Evolutionary conservation across 2,888 invertebrate genomes (phyloP).

Genomic region (Stenoptilia bipunctidactyla): DNA sequence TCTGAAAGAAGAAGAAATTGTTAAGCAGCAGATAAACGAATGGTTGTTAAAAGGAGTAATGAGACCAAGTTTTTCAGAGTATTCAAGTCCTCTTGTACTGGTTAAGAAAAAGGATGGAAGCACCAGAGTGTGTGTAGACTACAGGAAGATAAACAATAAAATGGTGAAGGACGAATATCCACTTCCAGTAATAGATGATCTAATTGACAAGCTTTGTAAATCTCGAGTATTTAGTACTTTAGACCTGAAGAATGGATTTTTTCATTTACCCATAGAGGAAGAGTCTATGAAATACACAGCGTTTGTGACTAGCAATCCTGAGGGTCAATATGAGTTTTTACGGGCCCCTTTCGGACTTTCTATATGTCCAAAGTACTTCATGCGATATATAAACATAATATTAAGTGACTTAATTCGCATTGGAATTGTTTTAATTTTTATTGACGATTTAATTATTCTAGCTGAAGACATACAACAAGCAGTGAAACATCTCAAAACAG

Average conservation of each 20-base stretch:
- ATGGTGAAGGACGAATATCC: constrained; percentile 27
- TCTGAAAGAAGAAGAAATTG: constrained; percentile 9
- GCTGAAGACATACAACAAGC: background rate
- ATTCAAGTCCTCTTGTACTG: constrained; percentile 2
- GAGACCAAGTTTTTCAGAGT: constrained; percentile 14
- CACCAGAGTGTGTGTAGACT: constrained; percentile 27
- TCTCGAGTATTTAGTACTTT: constrained; percentile 13
- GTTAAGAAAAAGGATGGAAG: background rate
- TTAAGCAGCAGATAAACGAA: constrained; percentile 13
- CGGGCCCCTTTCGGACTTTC: constrained; percentile 36
- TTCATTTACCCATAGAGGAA: constrained; percentile 25
- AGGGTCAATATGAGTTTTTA: constrained; percentile 21
- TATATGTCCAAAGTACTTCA: constrained; percentile 22
- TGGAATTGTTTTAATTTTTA: background rate
- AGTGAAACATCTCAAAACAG: background rate
- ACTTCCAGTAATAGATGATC: constrained; percentile 30
- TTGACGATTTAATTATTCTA: background rate
- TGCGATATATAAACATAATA: background rate
- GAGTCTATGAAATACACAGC: constrained; percentile 24
- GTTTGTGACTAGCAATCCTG: constrained; percentile 25
- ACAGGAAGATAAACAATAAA: constrained; percentile 27
- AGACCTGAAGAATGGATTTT: constrained; percentile 28
- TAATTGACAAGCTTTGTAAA: constrained; percentile 27
- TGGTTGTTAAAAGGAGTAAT: constrained; percentile 12
- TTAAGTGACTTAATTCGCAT: background rate